Percentiles rank a stretch among this genome's conserved stretches.
Conservation (phyloP, 2,888 invertebrate genomes). For the Eupithecia subfuscata region DNA sequence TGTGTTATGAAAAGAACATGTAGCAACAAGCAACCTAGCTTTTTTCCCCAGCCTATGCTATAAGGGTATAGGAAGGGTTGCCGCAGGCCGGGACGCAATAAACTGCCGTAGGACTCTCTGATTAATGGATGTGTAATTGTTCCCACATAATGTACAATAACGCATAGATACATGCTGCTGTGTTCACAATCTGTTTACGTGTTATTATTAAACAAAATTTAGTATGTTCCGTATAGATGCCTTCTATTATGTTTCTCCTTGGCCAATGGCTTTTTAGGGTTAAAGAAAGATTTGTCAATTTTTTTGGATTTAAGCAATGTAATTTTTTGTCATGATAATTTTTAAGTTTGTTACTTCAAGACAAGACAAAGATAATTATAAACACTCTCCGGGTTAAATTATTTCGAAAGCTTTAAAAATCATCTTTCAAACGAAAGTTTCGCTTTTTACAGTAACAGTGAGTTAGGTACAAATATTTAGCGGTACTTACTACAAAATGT, state of each 20-base stretch:
- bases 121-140: slow-evolving; percentile 80
- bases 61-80: slow-evolving; percentile 73
- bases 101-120: slow-evolving; percentile 70
- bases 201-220: background rate
- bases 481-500: background rate
- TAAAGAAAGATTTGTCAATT: background rate
- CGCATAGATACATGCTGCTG: slow-evolving; percentile 60
- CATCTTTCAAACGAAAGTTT: background rate
- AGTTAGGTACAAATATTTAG: background rate
- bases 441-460: background rate
- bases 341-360: background rate
- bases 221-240: background rate
- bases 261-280: background rate
- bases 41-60: background rate
- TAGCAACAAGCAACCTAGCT: slow-evolving; percentile 18
- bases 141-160: slow-evolving; percentile 78
- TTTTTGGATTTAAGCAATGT: background rate
- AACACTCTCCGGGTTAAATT: too few species aligned
- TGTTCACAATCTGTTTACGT: slow-evolving; percentile 25
- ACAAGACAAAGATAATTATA: background rate
- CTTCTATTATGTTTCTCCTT: background rate
- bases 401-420: background rate
- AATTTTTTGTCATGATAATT: background rate
- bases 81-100: slow-evolving; percentile 70
- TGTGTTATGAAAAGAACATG: background rate